phyloP scores from a whole-genome alignment of 2,113 vertebrate genomes.

The Nanger granti region DNA sequence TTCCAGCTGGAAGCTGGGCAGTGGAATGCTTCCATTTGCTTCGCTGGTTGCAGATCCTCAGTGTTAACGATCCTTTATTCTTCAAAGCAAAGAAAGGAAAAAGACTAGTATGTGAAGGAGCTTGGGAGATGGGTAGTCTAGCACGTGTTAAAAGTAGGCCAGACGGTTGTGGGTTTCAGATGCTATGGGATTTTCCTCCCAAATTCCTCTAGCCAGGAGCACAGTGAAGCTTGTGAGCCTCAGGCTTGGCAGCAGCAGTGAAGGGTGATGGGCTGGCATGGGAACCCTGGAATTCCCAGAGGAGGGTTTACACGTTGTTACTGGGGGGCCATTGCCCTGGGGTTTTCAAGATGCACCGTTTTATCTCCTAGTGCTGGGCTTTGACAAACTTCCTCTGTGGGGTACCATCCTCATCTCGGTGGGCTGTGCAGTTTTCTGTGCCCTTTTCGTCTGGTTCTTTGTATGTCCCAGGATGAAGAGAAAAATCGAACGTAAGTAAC shows the following conservation, averaged over 20 bases:
- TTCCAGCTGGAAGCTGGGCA: not conserved
- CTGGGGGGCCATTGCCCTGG: slow-evolving; percentile 57
- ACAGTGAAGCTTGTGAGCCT: not conserved
- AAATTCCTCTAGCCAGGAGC: not conserved
- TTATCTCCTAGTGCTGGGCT: slow-evolving; percentile 93
- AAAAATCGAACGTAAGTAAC: slow-evolving; percentile 91
- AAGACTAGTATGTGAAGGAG: not conserved
- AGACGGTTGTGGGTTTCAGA: rapidly evolving
- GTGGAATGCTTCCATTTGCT: not conserved
- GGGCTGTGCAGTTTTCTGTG: slow-evolving; percentile 86
- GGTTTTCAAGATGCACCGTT: slow-evolving; percentile 79
- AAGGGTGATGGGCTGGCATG: slow-evolving; percentile 30
- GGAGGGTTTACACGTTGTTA: not conserved
- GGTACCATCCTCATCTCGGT: slow-evolving; percentile 88
- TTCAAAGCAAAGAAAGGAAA: not conserved
- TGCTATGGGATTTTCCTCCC: not conserved
- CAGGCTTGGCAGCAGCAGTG: not conserved
- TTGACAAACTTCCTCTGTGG: slow-evolving; percentile 93
- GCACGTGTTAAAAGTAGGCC: not conserved
- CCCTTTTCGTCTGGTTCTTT: slow-evolving; percentile 91
- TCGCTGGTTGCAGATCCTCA: not conserved
- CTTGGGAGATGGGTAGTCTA: not conserved
- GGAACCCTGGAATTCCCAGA: not conserved
- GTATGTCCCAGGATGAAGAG: slow-evolving; percentile 94
- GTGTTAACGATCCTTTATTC: not conserved